These are phyloP conservation scores for Deroplatys truncata DNA, from an alignment of 2,888 invertebrate species.

Conservation along the genomic window DNA sequence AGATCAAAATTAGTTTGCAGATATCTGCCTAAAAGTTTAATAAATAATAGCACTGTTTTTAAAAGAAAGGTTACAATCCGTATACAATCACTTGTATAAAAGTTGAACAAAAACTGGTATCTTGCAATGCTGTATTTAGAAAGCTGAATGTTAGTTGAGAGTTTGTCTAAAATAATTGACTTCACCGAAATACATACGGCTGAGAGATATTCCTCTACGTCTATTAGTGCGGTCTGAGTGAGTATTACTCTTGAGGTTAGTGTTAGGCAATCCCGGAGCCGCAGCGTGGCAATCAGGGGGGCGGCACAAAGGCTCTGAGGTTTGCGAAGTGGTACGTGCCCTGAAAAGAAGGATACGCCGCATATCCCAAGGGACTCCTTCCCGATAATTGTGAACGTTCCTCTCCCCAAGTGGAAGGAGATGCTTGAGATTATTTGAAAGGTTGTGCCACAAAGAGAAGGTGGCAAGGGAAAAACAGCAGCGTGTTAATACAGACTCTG, in stretches of 20 bases:
- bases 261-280: neutral
- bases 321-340: neutral
- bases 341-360: neutral
- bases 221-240: neutral
- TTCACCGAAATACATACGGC: too few species aligned
- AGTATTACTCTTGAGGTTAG: neutral
- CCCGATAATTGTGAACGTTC: neutral
- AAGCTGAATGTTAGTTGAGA: too few species aligned
- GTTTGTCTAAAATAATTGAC: too few species aligned
- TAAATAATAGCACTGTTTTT: too few species aligned
- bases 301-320: neutral
- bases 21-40: too few species aligned
- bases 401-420: neutral
- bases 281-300: neutral
- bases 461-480: neutral
- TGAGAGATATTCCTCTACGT: too few species aligned
- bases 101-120: too few species aligned
- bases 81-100: too few species aligned
- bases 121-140: too few species aligned
- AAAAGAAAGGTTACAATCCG: too few species aligned
- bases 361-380: neutral
- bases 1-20: too few species aligned
- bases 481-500: neutral
- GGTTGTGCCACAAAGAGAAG: neutral
- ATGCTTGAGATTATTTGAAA: conserved; percentile 1